A percentile compares a stretch with the other conserved stretches of the same genome.
Evolutionary conservation across 2,113 vertebrate genomes (phyloP).

Genomic region (Plecotus auritus): DNA sequence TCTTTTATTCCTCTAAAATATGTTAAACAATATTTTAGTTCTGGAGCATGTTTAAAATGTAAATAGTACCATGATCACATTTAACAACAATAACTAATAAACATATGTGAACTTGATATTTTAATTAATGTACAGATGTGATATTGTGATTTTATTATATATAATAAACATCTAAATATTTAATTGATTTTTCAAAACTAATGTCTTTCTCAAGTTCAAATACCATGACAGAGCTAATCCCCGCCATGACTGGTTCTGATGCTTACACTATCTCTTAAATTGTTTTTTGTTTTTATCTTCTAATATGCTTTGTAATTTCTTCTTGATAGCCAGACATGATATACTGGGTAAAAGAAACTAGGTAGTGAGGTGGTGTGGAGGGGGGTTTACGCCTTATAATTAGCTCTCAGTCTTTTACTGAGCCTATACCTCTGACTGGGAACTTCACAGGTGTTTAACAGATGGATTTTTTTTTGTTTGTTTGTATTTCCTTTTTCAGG

Average conservation of each 20-base stretch:
- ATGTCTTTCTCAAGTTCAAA: not conserved
- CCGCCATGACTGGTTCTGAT: not conserved
- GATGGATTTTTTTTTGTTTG: not conserved
- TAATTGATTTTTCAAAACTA: not conserved
- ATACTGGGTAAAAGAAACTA: not conserved
- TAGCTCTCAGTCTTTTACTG: not conserved
- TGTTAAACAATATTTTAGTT: not conserved
- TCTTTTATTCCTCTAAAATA: not conserved
- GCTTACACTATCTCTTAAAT: not conserved
- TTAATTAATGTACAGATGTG: not conserved
- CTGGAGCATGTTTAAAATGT: not conserved
- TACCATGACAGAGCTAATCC: not conserved
- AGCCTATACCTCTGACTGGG: not conserved
- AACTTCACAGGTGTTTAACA: not conserved
- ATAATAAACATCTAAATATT: not conserved
- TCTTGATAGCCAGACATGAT: not conserved
- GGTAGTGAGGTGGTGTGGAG: not conserved
- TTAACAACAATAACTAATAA: not conserved
- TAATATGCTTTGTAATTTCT: not conserved
- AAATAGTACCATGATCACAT: not conserved
- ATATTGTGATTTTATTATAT: not conserved
- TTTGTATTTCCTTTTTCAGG: not conserved
- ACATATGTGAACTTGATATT: not conserved
- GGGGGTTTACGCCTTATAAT: not conserved
- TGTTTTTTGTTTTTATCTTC: not conserved